These are phyloP conservation scores for Pseudomyrmex dendroicus DNA, from an alignment of 1,140 invertebrate genomes.

Conservation along the genomic window DNA sequence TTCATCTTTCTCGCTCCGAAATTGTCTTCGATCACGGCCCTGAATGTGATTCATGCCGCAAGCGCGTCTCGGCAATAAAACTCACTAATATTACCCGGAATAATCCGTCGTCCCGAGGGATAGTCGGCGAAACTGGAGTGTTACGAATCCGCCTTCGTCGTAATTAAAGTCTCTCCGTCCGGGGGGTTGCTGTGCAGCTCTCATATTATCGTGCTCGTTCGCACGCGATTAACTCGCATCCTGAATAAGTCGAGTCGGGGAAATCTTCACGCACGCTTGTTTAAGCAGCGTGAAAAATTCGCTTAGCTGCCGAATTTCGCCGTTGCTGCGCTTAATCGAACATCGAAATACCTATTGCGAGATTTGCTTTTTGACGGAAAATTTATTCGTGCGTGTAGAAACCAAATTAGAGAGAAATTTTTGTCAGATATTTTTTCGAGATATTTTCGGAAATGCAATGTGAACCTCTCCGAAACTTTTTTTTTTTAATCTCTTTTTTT, in stretches of 20 bases:
- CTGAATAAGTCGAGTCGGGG: neutral
- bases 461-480: too few species aligned
- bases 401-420: neutral
- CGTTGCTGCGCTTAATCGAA: conserved; percentile 23
- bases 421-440: too few species aligned
- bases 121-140: conserved; percentile 64
- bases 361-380: neutral
- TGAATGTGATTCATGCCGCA: conserved; percentile 70
- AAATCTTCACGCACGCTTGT: neutral
- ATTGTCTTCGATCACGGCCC: neutral
- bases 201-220: conserved; percentile 22
- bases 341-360: conserved; percentile 22
- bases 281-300: conserved; percentile 26
- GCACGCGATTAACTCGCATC: conserved; percentile 52
- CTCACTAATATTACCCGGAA: conserved; percentile 75
- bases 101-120: conserved; percentile 72
- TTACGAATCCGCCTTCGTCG: conserved; percentile 65
- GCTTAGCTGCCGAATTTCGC: neutral
- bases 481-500: too few species aligned
- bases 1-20: neutral
- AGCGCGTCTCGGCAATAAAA: conserved; percentile 70
- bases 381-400: neutral
- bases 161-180: conserved; percentile 69
- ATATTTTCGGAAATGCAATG: too few species aligned
- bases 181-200: neutral